Evolutionary conservation across 64 coral and sea anemone species (phyloP).

Genomic region (Actinia tenebrosa): DNA sequence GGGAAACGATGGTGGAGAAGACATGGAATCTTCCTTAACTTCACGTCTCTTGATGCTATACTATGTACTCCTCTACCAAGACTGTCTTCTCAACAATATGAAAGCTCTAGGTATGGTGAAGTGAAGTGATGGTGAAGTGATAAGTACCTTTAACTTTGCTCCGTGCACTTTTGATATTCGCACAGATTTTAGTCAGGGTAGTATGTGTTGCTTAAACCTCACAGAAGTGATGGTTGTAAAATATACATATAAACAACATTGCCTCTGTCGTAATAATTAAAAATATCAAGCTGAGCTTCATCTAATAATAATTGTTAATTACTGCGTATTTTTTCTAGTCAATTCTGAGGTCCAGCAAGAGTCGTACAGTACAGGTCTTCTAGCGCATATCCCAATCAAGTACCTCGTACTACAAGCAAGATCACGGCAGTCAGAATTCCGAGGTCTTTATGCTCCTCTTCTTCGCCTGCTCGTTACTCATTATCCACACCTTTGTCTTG

Average conservation of each 20-base stretch:
- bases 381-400: constrained; percentile 87
- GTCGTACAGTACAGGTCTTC: constrained; percentile 46
- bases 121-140: background rate
- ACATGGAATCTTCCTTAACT: constrained; percentile 26
- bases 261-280: no score
- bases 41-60: constrained; percentile 81
- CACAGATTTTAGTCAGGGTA: no score
- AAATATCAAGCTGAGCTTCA: no score
- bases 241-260: no score
- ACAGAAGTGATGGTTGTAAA: no score
- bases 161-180: no score
- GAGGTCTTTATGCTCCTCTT: constrained; percentile 75
- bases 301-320: no score
- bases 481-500: constrained; percentile 86
- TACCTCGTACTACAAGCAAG: constrained; percentile 72
- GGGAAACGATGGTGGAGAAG: background rate
- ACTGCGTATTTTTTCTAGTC: background rate
- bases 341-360: constrained; percentile 51
- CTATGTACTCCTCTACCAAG: constrained; percentile 84
- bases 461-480: constrained; percentile 69
- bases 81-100: constrained; percentile 87
- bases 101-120: constrained; percentile 61
- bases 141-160: background rate
- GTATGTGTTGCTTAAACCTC: no score
- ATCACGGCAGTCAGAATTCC: constrained; percentile 59